Evolutionary conservation across 2,888 invertebrate genomes (phyloP), one percentile per base, ranked within the genome.

Genomic region (Parnassius apollo): DNA sequence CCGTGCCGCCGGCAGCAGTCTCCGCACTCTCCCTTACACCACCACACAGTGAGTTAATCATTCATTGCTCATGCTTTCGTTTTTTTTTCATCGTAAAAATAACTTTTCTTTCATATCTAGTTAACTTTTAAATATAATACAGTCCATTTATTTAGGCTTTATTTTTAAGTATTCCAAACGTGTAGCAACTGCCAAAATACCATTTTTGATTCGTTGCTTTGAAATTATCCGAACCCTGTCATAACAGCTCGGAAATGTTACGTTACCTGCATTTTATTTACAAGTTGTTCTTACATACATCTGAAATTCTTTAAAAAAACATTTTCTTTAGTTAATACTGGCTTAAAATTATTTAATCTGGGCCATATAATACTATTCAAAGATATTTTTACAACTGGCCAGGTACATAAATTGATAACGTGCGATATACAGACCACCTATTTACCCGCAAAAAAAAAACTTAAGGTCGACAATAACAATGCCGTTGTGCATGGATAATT

Each of bases 11-110:
- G 18, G 93, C 95, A 56, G 94, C 95, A 50, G 93, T 95, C 71
- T 94, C 95, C 65, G 95, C 96, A 63, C 89, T 97, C 71, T 94
- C 96, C 49, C 91, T 97, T 80, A 96, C 96, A 71, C 96, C 96
- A 75, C 96, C 96, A 64, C 96, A 97, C 92, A 95, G 95, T 94
- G 91, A 95, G 94, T 95, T 78, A 46, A 9, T 9, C 4, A 35
- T 35, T 25, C 42, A 50, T 48, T n/a, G 46, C 35, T 48, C n/a
- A 25, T 52, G 22, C n/a, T 18, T 42, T 18, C 12, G 8, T 58
- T 42, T 11, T 46, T 18, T 7, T 25, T 35, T 35, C 4, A 35
- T 35, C 35, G 35, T 35, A 35, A 35, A 25, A 35, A 35, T 35
- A 35, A 7, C 35, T 7, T 35, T 35, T 35, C 7, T 35, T 35